These are phyloP conservation scores for Gorsachius goisagi DNA, from an alignment of 2,113 vertebrate genomes.

Conservation along the genomic window DNA sequence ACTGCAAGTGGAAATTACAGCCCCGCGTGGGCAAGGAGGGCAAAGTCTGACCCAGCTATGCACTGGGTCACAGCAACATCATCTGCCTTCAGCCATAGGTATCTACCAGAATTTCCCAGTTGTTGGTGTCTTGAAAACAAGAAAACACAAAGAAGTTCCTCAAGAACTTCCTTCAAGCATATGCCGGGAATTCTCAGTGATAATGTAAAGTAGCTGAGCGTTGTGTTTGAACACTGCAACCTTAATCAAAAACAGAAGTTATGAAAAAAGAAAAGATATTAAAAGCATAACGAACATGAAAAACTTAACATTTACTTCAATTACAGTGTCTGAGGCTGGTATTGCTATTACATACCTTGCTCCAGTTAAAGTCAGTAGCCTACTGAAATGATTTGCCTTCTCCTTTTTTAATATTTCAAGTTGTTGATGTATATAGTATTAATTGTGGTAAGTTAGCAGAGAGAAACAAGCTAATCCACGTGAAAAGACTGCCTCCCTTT, in stretches of 20 bases:
- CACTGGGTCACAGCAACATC: background rate
- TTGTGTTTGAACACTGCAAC: background rate
- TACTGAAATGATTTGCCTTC: background rate
- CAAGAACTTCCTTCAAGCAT: background rate
- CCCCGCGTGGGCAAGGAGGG: accelerated
- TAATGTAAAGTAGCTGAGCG: background rate
- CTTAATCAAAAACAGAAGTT: background rate
- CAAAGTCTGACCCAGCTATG: background rate
- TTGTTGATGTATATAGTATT: background rate
- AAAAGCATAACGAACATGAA: background rate
- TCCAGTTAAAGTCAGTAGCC: background rate
- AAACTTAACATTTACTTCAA: background rate
- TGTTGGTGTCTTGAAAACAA: background rate
- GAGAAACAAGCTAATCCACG: background rate
- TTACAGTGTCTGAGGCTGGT: background rate
- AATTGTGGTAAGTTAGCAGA: background rate
- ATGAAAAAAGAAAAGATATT: background rate
- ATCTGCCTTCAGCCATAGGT: background rate
- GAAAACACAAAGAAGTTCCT: background rate
- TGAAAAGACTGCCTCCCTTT: background rate
- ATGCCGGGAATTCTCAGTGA: background rate
- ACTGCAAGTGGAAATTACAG: background rate
- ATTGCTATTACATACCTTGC: background rate
- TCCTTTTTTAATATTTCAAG: background rate
- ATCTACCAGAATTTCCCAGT: background rate